These are phyloP conservation scores for Nymphicus hollandicus DNA, from an alignment of 2,113 vertebrate species.

Conservation along the genomic window DNA sequence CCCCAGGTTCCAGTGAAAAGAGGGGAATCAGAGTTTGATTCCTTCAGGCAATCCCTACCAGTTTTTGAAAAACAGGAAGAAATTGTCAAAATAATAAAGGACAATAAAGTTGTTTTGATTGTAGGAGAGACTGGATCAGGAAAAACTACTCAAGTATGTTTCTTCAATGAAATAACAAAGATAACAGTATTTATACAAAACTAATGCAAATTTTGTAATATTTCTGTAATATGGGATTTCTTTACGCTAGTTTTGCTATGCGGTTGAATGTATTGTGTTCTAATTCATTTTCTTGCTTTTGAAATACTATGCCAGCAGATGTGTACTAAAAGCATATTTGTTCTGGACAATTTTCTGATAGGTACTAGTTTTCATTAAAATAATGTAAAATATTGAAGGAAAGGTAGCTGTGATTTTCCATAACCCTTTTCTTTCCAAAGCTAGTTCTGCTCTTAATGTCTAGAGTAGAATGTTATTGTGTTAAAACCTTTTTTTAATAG, in stretches of 20 bases:
- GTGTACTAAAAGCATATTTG: neutral
- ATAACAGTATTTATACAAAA: neutral
- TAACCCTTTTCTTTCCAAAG: neutral
- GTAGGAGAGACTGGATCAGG: slow-evolving; percentile 96
- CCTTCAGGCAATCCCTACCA: slow-evolving; percentile 84
- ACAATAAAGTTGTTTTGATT: slow-evolving; percentile 87
- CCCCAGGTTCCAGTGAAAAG: slow-evolving; percentile 87
- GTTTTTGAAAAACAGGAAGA: slow-evolving; percentile 85
- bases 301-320: neutral
- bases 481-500: neutral
- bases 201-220: neutral
- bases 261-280: neutral
- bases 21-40: slow-evolving; percentile 84
- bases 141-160: slow-evolving; percentile 94
- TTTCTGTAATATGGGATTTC: neutral
- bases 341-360: neutral
- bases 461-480: neutral
- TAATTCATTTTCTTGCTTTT: neutral
- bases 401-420: neutral
- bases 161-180: neutral
- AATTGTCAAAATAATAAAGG: slow-evolving; percentile 86
- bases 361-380: neutral
- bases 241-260: neutral
- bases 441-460: neutral
- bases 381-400: neutral